Conservation (phyloP, 2,888 invertebrate genomes). For the Pachymerium ferrugineum region DNA sequence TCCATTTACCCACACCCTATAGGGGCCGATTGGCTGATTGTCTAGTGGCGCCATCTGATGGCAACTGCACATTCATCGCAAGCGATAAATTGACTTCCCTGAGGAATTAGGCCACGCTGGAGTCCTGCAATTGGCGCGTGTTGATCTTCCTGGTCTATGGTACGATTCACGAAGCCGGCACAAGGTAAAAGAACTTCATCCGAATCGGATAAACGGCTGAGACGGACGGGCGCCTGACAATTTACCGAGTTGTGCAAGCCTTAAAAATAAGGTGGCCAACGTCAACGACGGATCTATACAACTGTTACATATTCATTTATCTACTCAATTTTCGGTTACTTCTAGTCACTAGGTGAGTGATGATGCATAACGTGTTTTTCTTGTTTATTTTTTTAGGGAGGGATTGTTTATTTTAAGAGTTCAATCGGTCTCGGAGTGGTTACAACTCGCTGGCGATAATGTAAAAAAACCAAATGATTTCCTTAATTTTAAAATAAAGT, state of each 20-base stretch:
- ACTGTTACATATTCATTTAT: too few relatives aligned
- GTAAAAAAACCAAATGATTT: too few relatives aligned
- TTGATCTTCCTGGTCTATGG: slow-evolving; percentile 14
- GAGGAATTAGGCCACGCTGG: slow-evolving; percentile 16
- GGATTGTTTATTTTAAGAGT: too few relatives aligned
- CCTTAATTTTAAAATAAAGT: too few relatives aligned
- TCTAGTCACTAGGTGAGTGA: slow-evolving; percentile 3
- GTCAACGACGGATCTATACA: too few relatives aligned
- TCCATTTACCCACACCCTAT: background rate
- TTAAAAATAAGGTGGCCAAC: too few relatives aligned
- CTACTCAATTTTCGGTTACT: background rate
- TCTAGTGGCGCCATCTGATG: background rate
- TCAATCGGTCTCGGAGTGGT: too few relatives aligned
- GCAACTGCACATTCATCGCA: background rate
- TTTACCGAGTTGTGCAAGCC: too few relatives aligned
- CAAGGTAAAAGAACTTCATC: slow-evolving; percentile 15
- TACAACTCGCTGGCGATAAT: too few relatives aligned
- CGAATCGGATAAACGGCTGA: background rate
- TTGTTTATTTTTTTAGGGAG: too few relatives aligned
- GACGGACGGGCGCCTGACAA: background rate
- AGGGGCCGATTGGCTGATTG: background rate
- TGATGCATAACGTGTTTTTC: background rate
- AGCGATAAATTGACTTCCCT: slow-evolving; percentile 4
- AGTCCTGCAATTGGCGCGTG: slow-evolving; percentile 12
- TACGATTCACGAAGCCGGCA: background rate